Base-by-base conservation (phyloP, 2,888 invertebrate species). In the Thecophora atra region DNA sequence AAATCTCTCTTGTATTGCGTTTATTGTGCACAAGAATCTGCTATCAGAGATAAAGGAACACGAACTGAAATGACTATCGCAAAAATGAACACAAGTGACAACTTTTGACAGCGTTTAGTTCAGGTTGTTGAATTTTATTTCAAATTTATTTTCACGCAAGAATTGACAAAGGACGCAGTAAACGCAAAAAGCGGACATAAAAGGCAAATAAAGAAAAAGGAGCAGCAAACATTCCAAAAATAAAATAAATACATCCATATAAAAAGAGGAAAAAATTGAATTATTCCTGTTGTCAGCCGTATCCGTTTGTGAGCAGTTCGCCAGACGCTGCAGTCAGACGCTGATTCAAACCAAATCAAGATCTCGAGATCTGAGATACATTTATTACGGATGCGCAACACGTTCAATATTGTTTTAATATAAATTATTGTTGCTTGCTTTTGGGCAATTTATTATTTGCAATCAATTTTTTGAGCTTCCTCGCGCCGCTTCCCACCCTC, bases 341-440 rank as follows among this genome's bases (percentile, higher is more conserved):
- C 44, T 5, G 44, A 15, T 26, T 15, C 19, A 15, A 44, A 7
- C n/a, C 24, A 42, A 47, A 58, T 60, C 37, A 47, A 37, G 51
- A 21, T 17, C 54, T 13, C 58, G 24, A 58, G 58, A 15, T 24
- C 17, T 8, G 21, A 58, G 26, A 15, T n/a, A 17, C 44, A 17
- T 24, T 68, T 44, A 70, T 63, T 67, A 37, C n/a, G 56, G 52
- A 70, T 70, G 70, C 70, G 37, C 21, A 30, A 54, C 70, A 63
- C 63, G 70, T 70, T 70, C 37, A 70, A 63, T 70, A 70, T 70
- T 63, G 62, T 63, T 70, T 70, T 63, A 51, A 70, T 69, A 69
- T 69, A 62, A 69, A 60, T 60, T 51, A 69, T 69, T 21, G 60
- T 30, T 52, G 60, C 17, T 3, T 24, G 28, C 30, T 52, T 54